Conservation (phyloP, 2,113 vertebrate genomes). For the Epinephelus cyanopodus region DNA sequence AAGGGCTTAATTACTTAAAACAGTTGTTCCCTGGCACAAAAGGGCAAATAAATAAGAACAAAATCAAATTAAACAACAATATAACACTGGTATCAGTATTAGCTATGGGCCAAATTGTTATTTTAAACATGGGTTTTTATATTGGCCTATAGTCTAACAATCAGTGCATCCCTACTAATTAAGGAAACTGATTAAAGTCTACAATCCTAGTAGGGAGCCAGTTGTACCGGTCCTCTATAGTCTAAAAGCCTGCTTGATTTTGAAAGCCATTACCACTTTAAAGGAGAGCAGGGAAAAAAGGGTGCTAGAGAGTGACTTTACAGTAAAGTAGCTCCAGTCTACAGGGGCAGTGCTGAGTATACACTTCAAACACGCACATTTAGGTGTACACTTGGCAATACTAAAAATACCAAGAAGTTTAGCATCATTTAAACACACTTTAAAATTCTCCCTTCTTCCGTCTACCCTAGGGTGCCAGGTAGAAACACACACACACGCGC, state of each 20-base stretch:
- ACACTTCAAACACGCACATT: constrained; percentile 18
- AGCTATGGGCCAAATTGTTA: too few relatives aligned
- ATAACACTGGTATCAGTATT: too few relatives aligned
- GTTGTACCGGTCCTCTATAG: neutral
- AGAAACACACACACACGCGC: neutral
- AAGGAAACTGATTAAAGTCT: constrained; percentile 1
- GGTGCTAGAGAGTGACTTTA: neutral
- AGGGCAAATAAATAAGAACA: too few relatives aligned
- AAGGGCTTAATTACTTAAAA: too few relatives aligned
- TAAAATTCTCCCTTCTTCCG: neutral
- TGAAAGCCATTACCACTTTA: neutral
- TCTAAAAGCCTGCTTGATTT: neutral
- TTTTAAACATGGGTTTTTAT: too few relatives aligned
- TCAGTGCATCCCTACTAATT: neutral
- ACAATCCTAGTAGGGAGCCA: neutral
- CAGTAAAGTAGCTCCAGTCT: constrained; percentile 6
- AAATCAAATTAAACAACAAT: too few relatives aligned
- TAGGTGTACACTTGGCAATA: neutral
- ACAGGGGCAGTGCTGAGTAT: neutral
- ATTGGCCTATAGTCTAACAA: too few relatives aligned
- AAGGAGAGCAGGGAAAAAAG: neutral
- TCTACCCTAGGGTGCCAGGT: neutral
- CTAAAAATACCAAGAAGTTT: constrained; percentile 3
- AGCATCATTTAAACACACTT: neutral
- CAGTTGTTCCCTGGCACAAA: too few relatives aligned